These are phyloP conservation scores for Eutrigla gurnardus DNA, from an alignment of 2,797 vertebrate genomes.

Conservation along the genomic window DNA sequence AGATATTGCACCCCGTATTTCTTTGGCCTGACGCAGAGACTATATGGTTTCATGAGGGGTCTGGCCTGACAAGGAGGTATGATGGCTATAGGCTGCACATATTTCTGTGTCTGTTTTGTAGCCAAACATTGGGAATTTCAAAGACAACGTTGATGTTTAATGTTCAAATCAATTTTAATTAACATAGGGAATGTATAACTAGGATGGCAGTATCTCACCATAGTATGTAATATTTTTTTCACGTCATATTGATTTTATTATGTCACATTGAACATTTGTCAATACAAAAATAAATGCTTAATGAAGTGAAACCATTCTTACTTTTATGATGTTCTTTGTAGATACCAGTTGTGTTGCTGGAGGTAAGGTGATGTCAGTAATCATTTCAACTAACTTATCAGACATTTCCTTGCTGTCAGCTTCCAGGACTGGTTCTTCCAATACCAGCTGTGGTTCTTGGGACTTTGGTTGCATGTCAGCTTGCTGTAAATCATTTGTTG, in stretches of 20 bases:
- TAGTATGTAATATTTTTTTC: neutral
- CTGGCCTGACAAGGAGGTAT: neutral
- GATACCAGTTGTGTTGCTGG: slow-evolving; percentile 29
- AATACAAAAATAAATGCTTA: neutral
- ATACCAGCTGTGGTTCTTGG: slow-evolving; percentile 39
- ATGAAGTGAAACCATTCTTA: slow-evolving; percentile 39
- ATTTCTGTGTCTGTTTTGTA: slow-evolving; percentile 6
- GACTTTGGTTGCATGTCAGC: slow-evolving; percentile 35
- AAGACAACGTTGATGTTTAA: neutral
- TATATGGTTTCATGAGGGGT: no score
- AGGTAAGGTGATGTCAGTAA: slow-evolving; percentile 29
- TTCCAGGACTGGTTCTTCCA: slow-evolving; percentile 36
- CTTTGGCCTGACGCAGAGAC: neutral
- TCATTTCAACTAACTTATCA: slow-evolving; percentile 40
- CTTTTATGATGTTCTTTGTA: slow-evolving; percentile 39
- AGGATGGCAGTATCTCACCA: neutral
- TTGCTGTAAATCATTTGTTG: slow-evolving; percentile 45
- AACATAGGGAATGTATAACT: neutral
- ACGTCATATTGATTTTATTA: neutral
- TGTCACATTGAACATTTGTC: neutral
- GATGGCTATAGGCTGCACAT: neutral
- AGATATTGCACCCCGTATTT: neutral
- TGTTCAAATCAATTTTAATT: neutral
- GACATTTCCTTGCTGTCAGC: slow-evolving; percentile 37
- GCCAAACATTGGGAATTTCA: neutral